Percentiles rank a stretch among this genome's conserved stretches.
Conservation (phyloP, 2,888 invertebrate genomes). For the Arenicola marina region DNA sequence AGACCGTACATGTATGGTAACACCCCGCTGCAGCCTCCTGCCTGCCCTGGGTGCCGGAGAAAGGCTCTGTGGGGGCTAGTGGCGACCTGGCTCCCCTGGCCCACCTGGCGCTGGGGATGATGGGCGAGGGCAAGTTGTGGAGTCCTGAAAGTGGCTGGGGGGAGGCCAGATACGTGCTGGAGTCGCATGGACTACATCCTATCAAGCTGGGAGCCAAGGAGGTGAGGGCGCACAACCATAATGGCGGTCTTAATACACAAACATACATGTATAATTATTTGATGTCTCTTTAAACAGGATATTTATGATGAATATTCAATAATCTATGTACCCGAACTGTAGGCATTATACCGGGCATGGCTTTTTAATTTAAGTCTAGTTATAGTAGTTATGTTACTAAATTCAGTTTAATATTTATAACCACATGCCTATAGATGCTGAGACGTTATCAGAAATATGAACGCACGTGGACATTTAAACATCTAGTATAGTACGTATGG, state of each 20-base stretch:
- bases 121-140: slow-evolving; percentile 74
- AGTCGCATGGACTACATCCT: slow-evolving; percentile 67
- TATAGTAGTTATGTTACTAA: too few species aligned
- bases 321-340: not conserved
- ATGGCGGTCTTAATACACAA: too few species aligned
- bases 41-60: slow-evolving; percentile 71
- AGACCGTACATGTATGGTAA: too few species aligned
- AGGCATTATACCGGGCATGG: too few species aligned
- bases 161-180: slow-evolving; percentile 67
- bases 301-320: not conserved
- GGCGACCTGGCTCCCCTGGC: slow-evolving; percentile 72
- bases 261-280: too few species aligned
- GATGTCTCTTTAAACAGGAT: too few species aligned
- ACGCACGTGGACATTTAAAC: too few species aligned
- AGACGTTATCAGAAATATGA: too few species aligned
- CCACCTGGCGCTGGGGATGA: slow-evolving; percentile 70
- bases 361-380: too few species aligned
- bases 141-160: slow-evolving; percentile 70
- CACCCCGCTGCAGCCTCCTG: slow-evolving; percentile 68
- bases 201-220: slow-evolving; percentile 69
- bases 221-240: slow-evolving; percentile 48
- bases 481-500: too few species aligned
- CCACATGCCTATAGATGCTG: too few species aligned
- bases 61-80: slow-evolving; percentile 73
- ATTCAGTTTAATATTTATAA: too few species aligned